phyloP scores from a whole-genome alignment of 2,888 invertebrate species.

The Parthenolecanium corni region DNA sequence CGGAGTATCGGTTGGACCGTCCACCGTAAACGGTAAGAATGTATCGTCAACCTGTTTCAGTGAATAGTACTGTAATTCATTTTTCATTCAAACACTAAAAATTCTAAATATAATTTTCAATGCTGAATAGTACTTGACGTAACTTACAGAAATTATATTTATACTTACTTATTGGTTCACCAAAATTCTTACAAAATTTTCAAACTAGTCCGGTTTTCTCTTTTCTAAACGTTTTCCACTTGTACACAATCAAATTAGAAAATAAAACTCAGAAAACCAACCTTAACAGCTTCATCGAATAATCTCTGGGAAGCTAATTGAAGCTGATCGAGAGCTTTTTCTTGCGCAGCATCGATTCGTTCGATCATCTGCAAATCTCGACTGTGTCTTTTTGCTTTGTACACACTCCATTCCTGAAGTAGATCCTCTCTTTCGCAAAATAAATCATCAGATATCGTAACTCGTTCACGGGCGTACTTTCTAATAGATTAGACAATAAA shows the following conservation, averaged over 20 bases:
- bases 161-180: no score
- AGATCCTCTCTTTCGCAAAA: slow-evolving; percentile 53
- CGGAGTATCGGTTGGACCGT: slow-evolving; percentile 73
- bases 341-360: slow-evolving; percentile 54
- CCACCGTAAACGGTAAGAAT: slow-evolving; percentile 54
- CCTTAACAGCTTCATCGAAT: slow-evolving; percentile 75
- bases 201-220: no score
- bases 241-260: no score
- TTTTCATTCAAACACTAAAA: neutral
- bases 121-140: no score
- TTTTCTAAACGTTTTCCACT: no score
- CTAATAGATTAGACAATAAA: slow-evolving; percentile 22
- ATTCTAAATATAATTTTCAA: neutral
- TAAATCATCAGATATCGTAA: slow-evolving; percentile 46
- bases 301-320: slow-evolving; percentile 70
- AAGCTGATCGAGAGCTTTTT: slow-evolving; percentile 67
- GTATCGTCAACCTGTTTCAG: slow-evolving; percentile 54
- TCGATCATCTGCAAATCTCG: slow-evolving; percentile 57
- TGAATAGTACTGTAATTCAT: neutral
- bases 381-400: slow-evolving; percentile 53
- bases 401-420: slow-evolving; percentile 63
- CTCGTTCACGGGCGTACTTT: slow-evolving; percentile 21
- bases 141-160: no score
- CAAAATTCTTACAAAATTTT: no score
- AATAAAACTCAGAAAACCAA: slow-evolving; percentile 40